Percentiles rank a stretch among this genome's conserved stretches.
These are phyloP conservation scores for Hirudinaria manillensis DNA, from an alignment of 2,888 invertebrate species.

Conservation along the genomic window DNA sequence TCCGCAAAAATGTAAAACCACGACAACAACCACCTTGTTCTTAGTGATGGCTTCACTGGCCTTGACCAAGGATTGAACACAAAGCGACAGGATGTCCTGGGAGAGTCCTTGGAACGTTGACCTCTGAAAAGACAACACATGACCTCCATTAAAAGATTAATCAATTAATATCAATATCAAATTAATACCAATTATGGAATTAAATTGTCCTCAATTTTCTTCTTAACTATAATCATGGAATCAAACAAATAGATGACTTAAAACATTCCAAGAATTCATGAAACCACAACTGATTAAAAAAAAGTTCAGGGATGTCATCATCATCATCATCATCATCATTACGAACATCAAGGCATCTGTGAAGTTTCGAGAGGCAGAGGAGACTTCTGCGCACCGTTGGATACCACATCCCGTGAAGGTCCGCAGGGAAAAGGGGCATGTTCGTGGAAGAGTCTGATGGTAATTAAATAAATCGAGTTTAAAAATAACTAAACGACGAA, in stretches of 20 bases:
- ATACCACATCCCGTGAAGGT: slow-evolving; percentile 99
- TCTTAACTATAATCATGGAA: no score
- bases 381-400: slow-evolving; percentile 90
- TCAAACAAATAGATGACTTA: no score
- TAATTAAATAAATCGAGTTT: background rate
- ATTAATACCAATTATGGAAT: no score
- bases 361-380: slow-evolving; percentile 84
- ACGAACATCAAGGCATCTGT: slow-evolving; percentile 73
- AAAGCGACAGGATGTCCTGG: slow-evolving; percentile 86
- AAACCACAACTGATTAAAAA: no score
- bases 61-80: slow-evolving; percentile 78
- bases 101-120: slow-evolving; percentile 93
- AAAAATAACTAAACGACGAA: no score
- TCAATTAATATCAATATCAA: no score
- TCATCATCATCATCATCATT: background rate
- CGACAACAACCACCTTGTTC: slow-evolving; percentile 59
- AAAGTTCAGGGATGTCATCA: no score
- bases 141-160: no score
- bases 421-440: slow-evolving; percentile 74
- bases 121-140: slow-evolving; percentile 57
- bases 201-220: no score
- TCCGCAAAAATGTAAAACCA: slow-evolving; percentile 32
- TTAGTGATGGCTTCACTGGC: slow-evolving; percentile 74
- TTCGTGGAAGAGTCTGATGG: slow-evolving; percentile 40
- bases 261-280: no score